These are phyloP conservation scores for Drosophila paulistorum DNA, from an alignment of 1,140 invertebrate species.

Conservation along the genomic window DNA sequence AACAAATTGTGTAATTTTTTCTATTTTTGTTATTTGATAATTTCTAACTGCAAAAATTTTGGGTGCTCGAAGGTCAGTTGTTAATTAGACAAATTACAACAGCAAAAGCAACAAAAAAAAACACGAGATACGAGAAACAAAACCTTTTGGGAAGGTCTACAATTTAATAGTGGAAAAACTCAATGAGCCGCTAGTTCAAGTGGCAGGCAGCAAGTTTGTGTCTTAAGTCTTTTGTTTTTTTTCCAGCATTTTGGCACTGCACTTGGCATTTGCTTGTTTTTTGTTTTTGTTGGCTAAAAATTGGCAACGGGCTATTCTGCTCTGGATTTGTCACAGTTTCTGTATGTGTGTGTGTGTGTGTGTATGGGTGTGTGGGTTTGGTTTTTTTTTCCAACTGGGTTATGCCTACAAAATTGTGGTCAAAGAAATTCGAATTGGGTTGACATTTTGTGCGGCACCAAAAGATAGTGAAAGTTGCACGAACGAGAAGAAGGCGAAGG, in stretches of 20 bases:
- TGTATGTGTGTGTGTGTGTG: background rate
- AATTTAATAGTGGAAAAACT: background rate
- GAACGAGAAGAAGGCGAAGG: constrained; percentile 27
- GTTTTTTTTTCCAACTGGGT: constrained; percentile 32
- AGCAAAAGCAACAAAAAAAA: background rate
- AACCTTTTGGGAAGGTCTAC: constrained; percentile 1
- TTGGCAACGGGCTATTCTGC: constrained; percentile 46
- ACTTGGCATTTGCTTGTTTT: constrained; percentile 59
- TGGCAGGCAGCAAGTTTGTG: constrained; percentile 61
- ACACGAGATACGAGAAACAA: background rate
- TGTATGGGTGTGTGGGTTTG: background rate
- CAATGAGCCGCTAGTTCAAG: background rate
- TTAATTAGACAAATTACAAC: constrained; percentile 39
- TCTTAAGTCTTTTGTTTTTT: constrained; percentile 71
- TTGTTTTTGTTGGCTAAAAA: no score
- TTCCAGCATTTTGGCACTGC: constrained; percentile 65
- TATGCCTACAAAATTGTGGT: constrained; percentile 38
- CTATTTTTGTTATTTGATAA: background rate
- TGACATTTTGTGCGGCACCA: constrained; percentile 68
- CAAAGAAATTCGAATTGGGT: constrained; percentile 42
- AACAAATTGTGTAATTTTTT: constrained; percentile 54
- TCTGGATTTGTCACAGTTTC: constrained; percentile 54
- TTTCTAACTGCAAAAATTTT: constrained; percentile 10
- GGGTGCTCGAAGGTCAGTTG: constrained; percentile 43
- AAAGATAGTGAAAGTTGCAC: constrained; percentile 80